Percentiles rank a stretch among this genome's conserved stretches.
These are phyloP conservation scores for Adrianichthys oophorus DNA, from an alignment of 2,797 vertebrate genomes.

Conservation along the genomic window DNA sequence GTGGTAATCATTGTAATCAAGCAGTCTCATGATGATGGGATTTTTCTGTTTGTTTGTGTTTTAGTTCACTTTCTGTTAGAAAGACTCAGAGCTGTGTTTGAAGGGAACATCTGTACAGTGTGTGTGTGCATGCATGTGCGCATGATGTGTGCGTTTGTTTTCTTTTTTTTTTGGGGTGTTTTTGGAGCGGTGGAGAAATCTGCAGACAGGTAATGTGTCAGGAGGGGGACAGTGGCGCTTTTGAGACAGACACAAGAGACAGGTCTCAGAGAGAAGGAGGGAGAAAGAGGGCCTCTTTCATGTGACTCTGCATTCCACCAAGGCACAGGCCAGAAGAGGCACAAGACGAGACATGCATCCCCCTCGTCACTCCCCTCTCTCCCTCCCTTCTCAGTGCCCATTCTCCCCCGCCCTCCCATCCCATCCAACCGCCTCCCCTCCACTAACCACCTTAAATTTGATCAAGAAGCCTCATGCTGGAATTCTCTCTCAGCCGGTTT, in stretches of 20 bases:
- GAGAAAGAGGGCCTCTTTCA: conserved; percentile 77
- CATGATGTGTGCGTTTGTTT: conserved; percentile 25
- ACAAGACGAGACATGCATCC: conserved; percentile 84
- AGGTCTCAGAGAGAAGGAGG: conserved; percentile 54
- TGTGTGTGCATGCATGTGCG: not conserved
- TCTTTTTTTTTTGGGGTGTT: conserved; percentile 30
- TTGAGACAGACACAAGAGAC: conserved; percentile 74
- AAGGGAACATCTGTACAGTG: conserved; percentile 37
- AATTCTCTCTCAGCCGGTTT: conserved; percentile 88
- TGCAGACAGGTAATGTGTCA: conserved; percentile 75
- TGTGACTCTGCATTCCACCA: conserved; percentile 81
- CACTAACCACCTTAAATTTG: conserved; percentile 89
- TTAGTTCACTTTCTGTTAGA: conserved; percentile 62
- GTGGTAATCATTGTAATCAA: conserved; percentile 71
- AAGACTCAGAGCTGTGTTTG: conserved; percentile 24
- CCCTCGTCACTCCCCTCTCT: conserved; percentile 55
- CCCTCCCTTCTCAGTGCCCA: conserved; percentile 35
- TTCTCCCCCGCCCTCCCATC: conserved; percentile 28
- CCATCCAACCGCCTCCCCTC: conserved; percentile 60
- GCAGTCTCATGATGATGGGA: conserved; percentile 56
- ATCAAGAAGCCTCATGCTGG: conserved; percentile 86
- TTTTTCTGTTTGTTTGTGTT: conserved; percentile 60
- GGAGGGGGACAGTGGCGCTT: conserved; percentile 75
- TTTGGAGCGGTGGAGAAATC: conserved; percentile 54
- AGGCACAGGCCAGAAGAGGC: conserved; percentile 82